Percentiles rank a stretch among this genome's conserved stretches.
phyloP scores from a whole-genome alignment of 2,888 invertebrate species.

The Callimorpha dominula region DNA sequence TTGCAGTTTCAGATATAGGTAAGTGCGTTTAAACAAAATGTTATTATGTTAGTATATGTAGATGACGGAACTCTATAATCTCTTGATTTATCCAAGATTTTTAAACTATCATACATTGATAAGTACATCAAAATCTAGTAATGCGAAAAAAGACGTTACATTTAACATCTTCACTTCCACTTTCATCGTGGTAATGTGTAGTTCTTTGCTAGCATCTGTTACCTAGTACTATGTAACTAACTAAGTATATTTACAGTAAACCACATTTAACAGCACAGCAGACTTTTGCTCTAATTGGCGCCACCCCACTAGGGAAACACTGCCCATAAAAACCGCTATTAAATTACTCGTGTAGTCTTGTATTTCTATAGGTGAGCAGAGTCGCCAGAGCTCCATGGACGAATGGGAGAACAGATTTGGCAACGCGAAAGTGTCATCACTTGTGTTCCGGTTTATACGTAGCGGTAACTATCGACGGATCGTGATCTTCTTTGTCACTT shows the following conservation, averaged over 20 bases:
- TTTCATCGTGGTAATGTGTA: not conserved
- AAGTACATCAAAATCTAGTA: not conserved
- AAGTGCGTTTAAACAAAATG: no score
- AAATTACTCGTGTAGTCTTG: not conserved
- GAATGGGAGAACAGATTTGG: not conserved
- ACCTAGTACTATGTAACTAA: no score
- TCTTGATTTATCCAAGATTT: not conserved
- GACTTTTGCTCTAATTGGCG: no score
- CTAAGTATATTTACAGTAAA: no score
- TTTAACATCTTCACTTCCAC: not conserved
- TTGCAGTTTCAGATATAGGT: no score
- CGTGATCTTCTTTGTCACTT: not conserved
- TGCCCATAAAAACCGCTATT: not conserved
- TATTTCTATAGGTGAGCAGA: not conserved
- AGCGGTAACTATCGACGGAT: not conserved
- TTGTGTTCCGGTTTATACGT: not conserved
- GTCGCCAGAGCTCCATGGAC: not conserved
- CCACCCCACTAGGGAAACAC: no score
- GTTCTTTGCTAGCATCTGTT: no score
- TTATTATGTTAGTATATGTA: no score
- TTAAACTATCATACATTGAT: no score
- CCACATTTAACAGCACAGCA: no score
- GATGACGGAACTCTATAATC: no score
- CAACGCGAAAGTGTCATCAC: not conserved
- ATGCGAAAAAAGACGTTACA: not conserved